phyloP scores from a whole-genome alignment of 2,113 vertebrate genomes.

The Hypomesus transpacificus region DNA sequence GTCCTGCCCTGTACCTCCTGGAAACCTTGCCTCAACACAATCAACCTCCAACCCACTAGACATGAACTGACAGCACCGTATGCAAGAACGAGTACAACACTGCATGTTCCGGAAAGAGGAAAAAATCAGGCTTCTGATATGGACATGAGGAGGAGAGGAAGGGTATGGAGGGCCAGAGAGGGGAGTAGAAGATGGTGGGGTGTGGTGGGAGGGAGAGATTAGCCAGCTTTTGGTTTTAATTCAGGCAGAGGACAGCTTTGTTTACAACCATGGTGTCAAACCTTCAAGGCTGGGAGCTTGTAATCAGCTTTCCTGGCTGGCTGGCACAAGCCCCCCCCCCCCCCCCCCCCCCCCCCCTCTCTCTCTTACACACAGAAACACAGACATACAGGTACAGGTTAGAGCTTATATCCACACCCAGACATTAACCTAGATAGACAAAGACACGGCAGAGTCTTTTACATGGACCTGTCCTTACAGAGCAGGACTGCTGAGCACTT shows the following conservation, averaged over 20 bases:
- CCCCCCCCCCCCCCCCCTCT: too few species aligned
- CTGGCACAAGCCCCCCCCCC: constrained; percentile 7
- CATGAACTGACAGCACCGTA: too few species aligned
- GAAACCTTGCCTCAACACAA: too few species aligned
- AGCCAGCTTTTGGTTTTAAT: constrained; percentile 28
- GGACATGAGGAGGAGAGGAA: background rate
- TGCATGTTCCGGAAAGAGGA: too few species aligned
- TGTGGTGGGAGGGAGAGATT: background rate
- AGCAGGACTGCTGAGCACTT: background rate
- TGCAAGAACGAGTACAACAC: too few species aligned
- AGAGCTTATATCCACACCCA: too few species aligned
- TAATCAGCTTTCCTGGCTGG: constrained; percentile 66
- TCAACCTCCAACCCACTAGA: too few species aligned
- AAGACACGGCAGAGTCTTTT: too few species aligned
- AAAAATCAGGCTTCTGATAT: background rate
- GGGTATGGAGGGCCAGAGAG: constrained; percentile 16
- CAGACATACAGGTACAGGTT: too few species aligned
- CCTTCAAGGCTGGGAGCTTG: constrained; percentile 49
- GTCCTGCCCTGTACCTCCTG: constrained; percentile 2
- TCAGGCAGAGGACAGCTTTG: constrained; percentile 44
- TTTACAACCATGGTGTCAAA: constrained; percentile 46
- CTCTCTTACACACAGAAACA: too few species aligned
- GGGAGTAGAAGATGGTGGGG: constrained; percentile 9
- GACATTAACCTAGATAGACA: too few species aligned
- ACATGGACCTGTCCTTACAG: background rate